A percentile compares a stretch with the other conserved stretches of the same genome.
Conservation (phyloP, 2,113 vertebrate species). For the Rousettus leschenaultii region DNA sequence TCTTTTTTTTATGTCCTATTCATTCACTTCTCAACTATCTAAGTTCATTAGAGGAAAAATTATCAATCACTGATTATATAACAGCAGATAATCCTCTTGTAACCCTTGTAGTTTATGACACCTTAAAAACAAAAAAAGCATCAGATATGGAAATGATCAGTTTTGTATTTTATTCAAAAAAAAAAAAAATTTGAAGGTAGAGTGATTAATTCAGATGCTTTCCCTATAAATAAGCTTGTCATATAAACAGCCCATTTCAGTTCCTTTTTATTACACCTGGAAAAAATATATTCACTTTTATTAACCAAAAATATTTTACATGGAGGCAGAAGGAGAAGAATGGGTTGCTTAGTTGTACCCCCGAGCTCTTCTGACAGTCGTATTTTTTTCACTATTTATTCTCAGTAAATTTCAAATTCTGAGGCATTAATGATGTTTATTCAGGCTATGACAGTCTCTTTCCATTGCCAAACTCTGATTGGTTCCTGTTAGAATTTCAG, state of each 20-base stretch:
- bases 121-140: not conserved
- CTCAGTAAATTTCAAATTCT: constrained; percentile 34
- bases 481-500: constrained; percentile 37
- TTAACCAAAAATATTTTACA: constrained; percentile 20
- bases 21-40: not conserved
- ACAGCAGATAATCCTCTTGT: not conserved
- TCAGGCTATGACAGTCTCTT: not conserved
- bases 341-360: not conserved
- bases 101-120: not conserved
- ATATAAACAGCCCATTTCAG: not conserved
- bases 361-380: not conserved
- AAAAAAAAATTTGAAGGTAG: not conserved
- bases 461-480: not conserved
- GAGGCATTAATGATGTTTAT: not conserved
- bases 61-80: not conserved
- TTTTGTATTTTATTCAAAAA: not conserved
- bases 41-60: not conserved
- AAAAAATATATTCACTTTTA: not conserved
- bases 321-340: not conserved
- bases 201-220: not conserved
- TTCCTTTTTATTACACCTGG: not conserved
- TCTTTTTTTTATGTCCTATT: not conserved
- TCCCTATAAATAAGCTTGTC: not conserved
- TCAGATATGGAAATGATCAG: not conserved
- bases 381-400: constrained; percentile 4